Evolutionary conservation across 2,797 vertebrate genomes (phyloP).

Genomic region (Poecilia wingei): DNA sequence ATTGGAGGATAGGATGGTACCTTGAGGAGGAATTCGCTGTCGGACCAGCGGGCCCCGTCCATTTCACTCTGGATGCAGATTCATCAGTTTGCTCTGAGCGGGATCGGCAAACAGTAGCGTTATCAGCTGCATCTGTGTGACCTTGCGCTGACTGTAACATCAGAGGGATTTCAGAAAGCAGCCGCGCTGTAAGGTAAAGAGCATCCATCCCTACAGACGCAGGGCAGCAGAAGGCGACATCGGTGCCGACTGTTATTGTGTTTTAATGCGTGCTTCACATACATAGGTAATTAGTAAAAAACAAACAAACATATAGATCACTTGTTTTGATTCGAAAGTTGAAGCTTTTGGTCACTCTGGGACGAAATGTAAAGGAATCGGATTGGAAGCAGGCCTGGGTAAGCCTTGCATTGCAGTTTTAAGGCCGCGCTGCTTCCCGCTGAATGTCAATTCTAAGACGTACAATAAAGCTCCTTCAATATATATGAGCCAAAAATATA

Average conservation of each 20-base stretch:
- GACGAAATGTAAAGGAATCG: background rate
- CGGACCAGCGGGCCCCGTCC: conserved; percentile 18
- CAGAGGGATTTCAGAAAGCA: conserved; percentile 61
- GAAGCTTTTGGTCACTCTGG: background rate
- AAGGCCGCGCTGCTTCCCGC: conserved; percentile 63
- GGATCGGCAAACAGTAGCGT: background rate
- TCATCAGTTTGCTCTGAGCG: background rate
- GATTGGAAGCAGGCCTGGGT: conserved; percentile 14
- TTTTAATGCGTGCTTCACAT: background rate
- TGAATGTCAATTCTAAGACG: conserved; percentile 30
- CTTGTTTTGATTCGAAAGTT: background rate
- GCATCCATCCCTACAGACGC: conserved; percentile 61
- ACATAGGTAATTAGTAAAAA: no score
- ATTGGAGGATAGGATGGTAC: conserved; percentile 53
- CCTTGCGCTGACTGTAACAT: conserved; percentile 78
- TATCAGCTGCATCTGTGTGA: conserved; percentile 49
- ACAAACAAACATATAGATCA: background rate
- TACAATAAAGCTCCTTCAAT: background rate
- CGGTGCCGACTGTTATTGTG: conserved; percentile 1
- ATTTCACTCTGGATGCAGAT: conserved; percentile 6
- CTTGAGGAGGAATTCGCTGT: conserved; percentile 40
- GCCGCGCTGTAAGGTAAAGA: conserved; percentile 75
- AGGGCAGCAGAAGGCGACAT: conserved; percentile 16
- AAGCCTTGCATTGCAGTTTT: conserved; percentile 27
- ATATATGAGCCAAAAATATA: no score